A percentile compares a stretch with the other conserved stretches of the same genome.
Evolutionary conservation across 2,888 invertebrate species (phyloP).

Genomic region (Stenolophus ochropezus): DNA sequence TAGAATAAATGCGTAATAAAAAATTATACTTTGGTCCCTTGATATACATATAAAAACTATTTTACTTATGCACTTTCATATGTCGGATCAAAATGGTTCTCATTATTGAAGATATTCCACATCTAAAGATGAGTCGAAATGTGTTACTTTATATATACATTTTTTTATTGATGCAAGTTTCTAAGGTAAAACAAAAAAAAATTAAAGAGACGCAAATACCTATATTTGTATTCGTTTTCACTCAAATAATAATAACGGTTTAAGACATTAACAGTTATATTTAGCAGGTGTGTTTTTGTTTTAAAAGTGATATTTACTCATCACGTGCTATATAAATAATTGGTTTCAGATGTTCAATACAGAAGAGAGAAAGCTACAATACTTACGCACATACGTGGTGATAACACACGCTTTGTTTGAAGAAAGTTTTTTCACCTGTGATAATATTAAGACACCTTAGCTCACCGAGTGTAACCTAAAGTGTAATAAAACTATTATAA

Average conservation of each 20-base stretch:
- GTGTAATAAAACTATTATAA: slow-evolving; percentile 21
- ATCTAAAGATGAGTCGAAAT: too few species aligned
- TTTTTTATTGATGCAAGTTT: too few species aligned
- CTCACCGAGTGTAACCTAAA: slow-evolving; percentile 3
- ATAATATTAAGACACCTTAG: slow-evolving; percentile 7
- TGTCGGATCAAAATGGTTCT: too few species aligned
- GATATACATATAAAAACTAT: too few species aligned
- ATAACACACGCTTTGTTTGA: slow-evolving; percentile 16
- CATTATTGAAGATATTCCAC: too few species aligned
- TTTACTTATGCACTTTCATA: too few species aligned
- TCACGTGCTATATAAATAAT: background rate
- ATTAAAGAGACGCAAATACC: background rate
- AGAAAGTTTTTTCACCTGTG: slow-evolving; percentile 19
- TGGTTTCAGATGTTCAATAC: slow-evolving; percentile 26
- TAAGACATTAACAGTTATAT: background rate
- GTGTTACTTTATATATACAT: too few species aligned
- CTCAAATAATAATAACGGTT: background rate
- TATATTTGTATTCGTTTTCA: background rate
- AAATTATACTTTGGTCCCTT: too few species aligned
- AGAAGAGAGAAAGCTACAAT: slow-evolving; percentile 22
- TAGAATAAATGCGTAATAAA: too few species aligned
- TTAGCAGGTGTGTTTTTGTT: background rate
- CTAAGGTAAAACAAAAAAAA: too few species aligned
- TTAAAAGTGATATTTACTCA: background rate
- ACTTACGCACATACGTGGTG: background rate